Conservation (phyloP, 2,888 invertebrate genomes). For the Andrena chrysosceles region DNA sequence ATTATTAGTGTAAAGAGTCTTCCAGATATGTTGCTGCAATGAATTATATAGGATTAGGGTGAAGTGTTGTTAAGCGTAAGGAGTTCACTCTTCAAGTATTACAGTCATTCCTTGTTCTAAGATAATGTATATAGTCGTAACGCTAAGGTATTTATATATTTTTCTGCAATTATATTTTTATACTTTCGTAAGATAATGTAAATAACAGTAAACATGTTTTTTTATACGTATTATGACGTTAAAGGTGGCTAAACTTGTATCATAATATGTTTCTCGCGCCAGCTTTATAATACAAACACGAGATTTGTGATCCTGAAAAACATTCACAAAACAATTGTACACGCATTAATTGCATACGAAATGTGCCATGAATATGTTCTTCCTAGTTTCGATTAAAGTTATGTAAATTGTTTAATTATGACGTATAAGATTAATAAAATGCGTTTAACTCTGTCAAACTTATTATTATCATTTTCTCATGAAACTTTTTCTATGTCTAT, state of each 20-base stretch:
- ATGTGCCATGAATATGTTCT: slow-evolving; percentile 33
- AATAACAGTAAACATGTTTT: not conserved
- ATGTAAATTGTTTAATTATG: slow-evolving; percentile 4
- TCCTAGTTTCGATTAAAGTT: slow-evolving; percentile 15
- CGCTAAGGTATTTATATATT: slow-evolving; percentile 38
- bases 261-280: slow-evolving; percentile 2
- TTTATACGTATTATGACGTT: slow-evolving; percentile 33
- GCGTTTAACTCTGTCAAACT: not conserved
- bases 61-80: slow-evolving; percentile 14
- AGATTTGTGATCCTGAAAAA: slow-evolving; percentile 22
- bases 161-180: slow-evolving; percentile 44
- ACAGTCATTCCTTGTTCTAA: slow-evolving; percentile 25
- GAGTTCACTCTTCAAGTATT: slow-evolving; percentile 35
- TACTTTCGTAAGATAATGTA: slow-evolving; percentile 41
- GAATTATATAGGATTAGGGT: not conserved
- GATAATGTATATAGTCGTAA: slow-evolving; percentile 42
- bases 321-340: slow-evolving; percentile 11
- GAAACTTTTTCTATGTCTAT: too few species aligned
- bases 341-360: slow-evolving; percentile 7
- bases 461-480: not conserved
- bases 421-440: not conserved
- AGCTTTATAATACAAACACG: slow-evolving; percentile 25
- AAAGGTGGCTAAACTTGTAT: slow-evolving; percentile 21
- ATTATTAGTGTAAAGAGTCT: slow-evolving; percentile 23
- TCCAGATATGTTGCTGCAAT: slow-evolving; percentile 22